phyloP scores from a whole-genome alignment of 2,888 invertebrate genomes.

The Tachina lurida region DNA sequence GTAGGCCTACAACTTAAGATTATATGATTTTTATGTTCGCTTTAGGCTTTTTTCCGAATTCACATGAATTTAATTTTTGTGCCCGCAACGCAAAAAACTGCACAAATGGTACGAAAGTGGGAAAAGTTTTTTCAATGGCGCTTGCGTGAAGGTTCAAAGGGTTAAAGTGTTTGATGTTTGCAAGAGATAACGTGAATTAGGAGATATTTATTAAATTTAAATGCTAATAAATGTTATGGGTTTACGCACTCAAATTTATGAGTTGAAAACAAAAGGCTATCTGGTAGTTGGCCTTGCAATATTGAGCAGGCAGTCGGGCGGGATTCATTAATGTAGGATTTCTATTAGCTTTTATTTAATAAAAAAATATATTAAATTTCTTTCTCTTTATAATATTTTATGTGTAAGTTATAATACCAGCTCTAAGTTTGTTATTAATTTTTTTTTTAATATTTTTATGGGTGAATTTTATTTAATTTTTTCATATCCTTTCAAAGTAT shows the following conservation, averaged over 20 bases:
- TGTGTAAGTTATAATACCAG: too few relatives aligned
- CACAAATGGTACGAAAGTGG: not conserved
- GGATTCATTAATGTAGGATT: too few relatives aligned
- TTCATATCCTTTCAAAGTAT: too few relatives aligned
- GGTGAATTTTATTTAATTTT: too few relatives aligned
- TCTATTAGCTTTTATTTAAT: too few relatives aligned
- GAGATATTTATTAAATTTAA: conserved; percentile 23
- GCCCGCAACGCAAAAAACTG: not conserved
- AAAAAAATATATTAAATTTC: too few relatives aligned
- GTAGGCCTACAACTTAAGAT: conserved; percentile 12
- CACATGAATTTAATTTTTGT: conserved; percentile 30
- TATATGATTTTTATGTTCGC: conserved; percentile 16
- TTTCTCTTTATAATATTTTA: too few relatives aligned
- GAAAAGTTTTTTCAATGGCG: not conserved
- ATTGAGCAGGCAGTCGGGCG: too few relatives aligned
- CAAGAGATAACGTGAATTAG: conserved; percentile 40
- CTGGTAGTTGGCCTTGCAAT: not conserved
- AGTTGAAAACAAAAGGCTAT: not conserved
- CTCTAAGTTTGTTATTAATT: too few relatives aligned
- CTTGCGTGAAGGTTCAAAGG: conserved; percentile 20
- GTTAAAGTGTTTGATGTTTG: conserved; percentile 33
- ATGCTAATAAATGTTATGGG: not conserved
- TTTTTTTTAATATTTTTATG: too few relatives aligned
- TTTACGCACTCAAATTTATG: not conserved
- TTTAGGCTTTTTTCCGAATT: not conserved